phyloP scores from a whole-genome alignment of 2,113 vertebrate genomes.

The Tinamus guttatus region DNA sequence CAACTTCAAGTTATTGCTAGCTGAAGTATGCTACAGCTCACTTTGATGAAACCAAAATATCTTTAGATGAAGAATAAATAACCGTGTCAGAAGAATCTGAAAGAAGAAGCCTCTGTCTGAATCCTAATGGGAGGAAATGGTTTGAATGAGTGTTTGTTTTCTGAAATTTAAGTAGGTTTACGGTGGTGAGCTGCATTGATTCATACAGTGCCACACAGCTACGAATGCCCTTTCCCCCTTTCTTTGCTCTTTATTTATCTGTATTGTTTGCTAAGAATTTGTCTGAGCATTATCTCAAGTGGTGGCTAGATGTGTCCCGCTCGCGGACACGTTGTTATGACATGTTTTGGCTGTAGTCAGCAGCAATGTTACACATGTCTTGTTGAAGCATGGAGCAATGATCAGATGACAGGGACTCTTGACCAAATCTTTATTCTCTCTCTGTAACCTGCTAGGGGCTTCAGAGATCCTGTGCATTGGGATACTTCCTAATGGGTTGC shows the following conservation, averaged over 20 bases:
- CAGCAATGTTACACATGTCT: neutral
- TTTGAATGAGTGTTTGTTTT: constrained; percentile 10
- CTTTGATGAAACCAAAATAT: constrained; percentile 1
- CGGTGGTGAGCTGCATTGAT: neutral
- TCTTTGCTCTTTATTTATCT: neutral
- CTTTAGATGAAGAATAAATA: constrained; percentile 30
- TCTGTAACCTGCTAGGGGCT: neutral
- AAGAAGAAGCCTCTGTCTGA: constrained; percentile 3
- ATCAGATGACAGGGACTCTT: neutral
- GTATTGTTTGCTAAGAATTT: neutral
- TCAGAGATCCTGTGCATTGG: neutral
- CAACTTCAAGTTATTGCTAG: neutral
- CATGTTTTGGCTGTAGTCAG: neutral
- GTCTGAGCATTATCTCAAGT: neutral
- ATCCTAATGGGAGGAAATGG: constrained; percentile 3
- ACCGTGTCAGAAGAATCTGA: neutral
- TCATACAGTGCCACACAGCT: neutral
- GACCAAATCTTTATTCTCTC: neutral
- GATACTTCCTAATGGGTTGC: neutral
- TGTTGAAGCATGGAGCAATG: neutral
- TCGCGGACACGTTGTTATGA: rapidly evolving
- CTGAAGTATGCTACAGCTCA: neutral
- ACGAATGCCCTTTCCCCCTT: neutral
- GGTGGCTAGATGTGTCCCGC: neutral
- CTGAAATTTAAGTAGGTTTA: neutral